Evolutionary conservation across 1,140 invertebrate species (phyloP), one percentile per base, ranked within the genome.

Genomic region (Dendrolimus punctatus): DNA sequence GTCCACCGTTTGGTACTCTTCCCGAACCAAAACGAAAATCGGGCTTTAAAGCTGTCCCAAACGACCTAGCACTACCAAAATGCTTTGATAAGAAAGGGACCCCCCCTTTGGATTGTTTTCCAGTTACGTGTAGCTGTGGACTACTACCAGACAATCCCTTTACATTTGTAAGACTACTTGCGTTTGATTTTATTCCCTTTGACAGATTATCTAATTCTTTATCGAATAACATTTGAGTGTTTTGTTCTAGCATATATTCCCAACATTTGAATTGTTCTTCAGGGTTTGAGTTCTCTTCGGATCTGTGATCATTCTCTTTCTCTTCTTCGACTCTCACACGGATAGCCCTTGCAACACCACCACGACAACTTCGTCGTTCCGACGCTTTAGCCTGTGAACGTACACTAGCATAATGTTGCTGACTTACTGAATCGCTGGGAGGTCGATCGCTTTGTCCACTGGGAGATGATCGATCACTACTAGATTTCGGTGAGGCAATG

Each of bases 201-300:
- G 92, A 92, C 10, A 96, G 77, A 7, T 94, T 95, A 71, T 96
- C 95, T 45, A 96, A 75, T 79, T 96, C 95, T 71, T 95, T 95
- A 78, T 96, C 94, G 62, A 96, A 96, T 0, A 97, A 68, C 57
- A 96, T 80, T 69, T 96, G 95, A 0, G 95, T 95, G 67, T 97
- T 97, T 80, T 96, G 94, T 70, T 96, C 95, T 10, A 97, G 75
- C 94, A 96, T 96, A 68, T 96, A 97, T 65, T 97, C 95, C 95
- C 95, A 97, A 67, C 95, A 96, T 62, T 95, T 94, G 68, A 95
- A 95, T 72, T 96, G 95, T 71, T 97, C 95, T 63, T 96, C 95
- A 5, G 93, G 94, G 37, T 70, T 73, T 0, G 72, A 60, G 36
- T 67, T 9, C 39, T 82, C 81, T 39, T 85, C 83, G 7, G 61